Percentiles rank a stretch among this genome's conserved stretches.
phyloP scores from a whole-genome alignment of 2,113 vertebrate species.

The Coptodon bakossiorum region DNA sequence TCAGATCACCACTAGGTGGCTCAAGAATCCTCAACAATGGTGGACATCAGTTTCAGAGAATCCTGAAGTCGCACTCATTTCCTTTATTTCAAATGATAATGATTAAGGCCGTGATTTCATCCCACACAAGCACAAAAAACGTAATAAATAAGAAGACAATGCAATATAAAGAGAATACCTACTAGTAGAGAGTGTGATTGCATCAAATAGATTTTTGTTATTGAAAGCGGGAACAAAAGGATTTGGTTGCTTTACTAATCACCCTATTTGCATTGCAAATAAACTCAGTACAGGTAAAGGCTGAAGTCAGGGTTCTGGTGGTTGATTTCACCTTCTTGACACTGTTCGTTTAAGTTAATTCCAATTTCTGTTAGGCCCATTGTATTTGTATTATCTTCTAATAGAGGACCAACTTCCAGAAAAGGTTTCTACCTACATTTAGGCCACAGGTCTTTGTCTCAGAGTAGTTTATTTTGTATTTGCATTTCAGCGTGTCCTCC shows the following conservation, averaged over 20 bases:
- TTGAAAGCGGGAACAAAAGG: not conserved
- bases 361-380: not conserved
- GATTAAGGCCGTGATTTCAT: not conserved
- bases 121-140: not conserved
- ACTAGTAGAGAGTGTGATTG: not conserved
- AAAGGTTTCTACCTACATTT: not conserved
- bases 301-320: not conserved
- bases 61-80: accelerated
- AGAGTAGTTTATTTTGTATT: not conserved
- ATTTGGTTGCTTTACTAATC: not conserved
- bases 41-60: not conserved
- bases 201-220: not conserved
- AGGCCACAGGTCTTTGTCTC: not conserved
- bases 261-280: not conserved
- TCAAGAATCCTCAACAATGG: not conserved
- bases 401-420: not conserved
- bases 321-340: not conserved
- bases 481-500: not conserved
- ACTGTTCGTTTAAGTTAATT: not conserved
- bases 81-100: not conserved
- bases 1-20: slow-evolving; percentile 24
- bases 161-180: not conserved
- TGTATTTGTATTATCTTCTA: accelerated
- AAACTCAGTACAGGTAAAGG: not conserved
- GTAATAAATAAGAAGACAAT: not conserved